phyloP scores from a whole-genome alignment of 2,797 vertebrate species.

The Alca torda region DNA sequence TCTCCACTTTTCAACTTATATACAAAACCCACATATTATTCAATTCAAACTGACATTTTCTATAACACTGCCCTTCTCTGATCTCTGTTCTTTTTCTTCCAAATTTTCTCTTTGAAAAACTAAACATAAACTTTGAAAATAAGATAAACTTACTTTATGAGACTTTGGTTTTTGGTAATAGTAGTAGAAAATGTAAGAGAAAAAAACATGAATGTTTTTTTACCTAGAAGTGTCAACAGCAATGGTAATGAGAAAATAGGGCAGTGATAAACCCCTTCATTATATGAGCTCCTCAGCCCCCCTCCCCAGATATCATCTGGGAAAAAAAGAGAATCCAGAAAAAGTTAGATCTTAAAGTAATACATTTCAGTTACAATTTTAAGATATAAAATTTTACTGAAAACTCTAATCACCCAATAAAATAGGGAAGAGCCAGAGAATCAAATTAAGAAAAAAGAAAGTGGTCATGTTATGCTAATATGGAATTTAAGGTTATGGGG shows the following conservation, averaged over 20 bases:
- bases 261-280: neutral
- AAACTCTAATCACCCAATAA: neutral
- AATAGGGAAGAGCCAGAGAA: neutral
- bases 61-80: neutral
- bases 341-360: neutral
- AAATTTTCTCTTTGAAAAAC: neutral
- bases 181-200: neutral
- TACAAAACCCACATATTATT: neutral
- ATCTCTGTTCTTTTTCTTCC: neutral
- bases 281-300: neutral
- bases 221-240: neutral
- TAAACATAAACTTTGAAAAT: neutral
- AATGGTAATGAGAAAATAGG: neutral
- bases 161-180: neutral
- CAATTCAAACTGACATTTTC: neutral
- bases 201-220: neutral
- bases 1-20: neutral
- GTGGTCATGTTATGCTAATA: neutral
- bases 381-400: neutral
- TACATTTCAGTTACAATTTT: neutral
- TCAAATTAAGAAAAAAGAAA: neutral
- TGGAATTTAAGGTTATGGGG: neutral
- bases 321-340: neutral
- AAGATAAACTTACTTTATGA: neutral
- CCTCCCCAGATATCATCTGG: neutral